Evolutionary conservation across 1,140 invertebrate genomes (phyloP), one percentile per base, ranked within the genome.

Genomic region (Trissolcus basalis): DNA sequence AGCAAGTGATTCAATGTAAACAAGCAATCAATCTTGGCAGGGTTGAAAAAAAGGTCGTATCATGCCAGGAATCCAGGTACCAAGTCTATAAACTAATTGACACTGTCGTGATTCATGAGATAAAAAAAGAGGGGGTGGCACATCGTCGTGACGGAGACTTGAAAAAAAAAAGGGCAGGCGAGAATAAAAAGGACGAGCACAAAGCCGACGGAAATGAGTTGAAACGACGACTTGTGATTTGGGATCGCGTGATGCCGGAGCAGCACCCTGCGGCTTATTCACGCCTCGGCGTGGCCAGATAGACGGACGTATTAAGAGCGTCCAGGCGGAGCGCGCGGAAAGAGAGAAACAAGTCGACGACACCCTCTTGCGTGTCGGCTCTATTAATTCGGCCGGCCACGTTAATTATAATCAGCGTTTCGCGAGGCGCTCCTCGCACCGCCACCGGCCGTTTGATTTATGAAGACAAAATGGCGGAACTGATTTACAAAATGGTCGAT

Each of bases 401-500:
- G 83, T 87, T 87, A 87, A 88, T 87, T 87, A 86, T 83, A 86
- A 87, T 87, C 81, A 84, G 72, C 69, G 80, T 78, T 75, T 63
- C 45, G 51, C 67, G 67, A 51, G 65, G 49, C 41, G 44, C 71
- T 39, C 64, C 50, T 43, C 39, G 32, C 27, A 10, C 27, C 44
- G 19, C 10, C 13, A 47, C 53, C 43, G 69, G 61, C 16, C 43
- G 49, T 67, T 79, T 87, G 85, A 86, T 86, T 85, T 87, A 86
- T 82, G 79, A 83, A 82, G 82, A 83, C 81, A 83, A 87, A 86
- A 86, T 83, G 83, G 84, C 84, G 82, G 85, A 86, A 86, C 85
- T 86, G 86, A 87, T 87, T 87, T 86, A 85, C 83, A 86, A 86
- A 86, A 85, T 85, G 82, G 83, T 86, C 82, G 85, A 86, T 85